phyloP scores from a whole-genome alignment of 2,113 vertebrate genomes.

The Malurus elegans region DNA sequence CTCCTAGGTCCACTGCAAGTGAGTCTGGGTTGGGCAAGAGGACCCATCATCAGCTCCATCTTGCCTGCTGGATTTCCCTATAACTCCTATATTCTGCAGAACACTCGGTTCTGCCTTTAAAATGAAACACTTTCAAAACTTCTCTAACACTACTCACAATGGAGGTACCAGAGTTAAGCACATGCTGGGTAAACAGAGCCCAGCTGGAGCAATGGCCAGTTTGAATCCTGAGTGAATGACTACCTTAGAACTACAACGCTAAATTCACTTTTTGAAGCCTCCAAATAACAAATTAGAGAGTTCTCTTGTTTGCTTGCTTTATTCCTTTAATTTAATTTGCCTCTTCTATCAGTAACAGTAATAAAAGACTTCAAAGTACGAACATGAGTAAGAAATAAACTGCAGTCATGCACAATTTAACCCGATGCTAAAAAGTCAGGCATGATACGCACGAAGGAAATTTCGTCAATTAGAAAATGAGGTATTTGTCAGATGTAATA shows the following conservation, averaged over 20 bases:
- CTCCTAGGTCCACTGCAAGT: not conserved
- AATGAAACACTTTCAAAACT: not conserved
- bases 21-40: not conserved
- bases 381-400: not conserved
- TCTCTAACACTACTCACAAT: not conserved
- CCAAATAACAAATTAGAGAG: not conserved
- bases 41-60: fast-evolving
- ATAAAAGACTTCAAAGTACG: not conserved
- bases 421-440: not conserved
- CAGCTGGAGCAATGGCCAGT: not conserved
- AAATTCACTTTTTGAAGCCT: not conserved
- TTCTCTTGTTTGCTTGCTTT: not conserved
- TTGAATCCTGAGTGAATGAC: not conserved
- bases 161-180: not conserved
- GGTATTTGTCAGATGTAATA: constrained; percentile 7
- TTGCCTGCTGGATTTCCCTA: not conserved
- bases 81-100: not conserved
- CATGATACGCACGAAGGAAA: not conserved
- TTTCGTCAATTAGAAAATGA: constrained; percentile 27
- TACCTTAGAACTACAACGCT: not conserved
- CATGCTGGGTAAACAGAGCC: not conserved
- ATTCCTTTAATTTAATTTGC: not conserved
- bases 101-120: not conserved
- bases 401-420: not conserved
- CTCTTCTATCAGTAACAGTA: not conserved